phyloP scores from a whole-genome alignment of 2,888 invertebrate genomes.

The Caenorhabditis plicata region DNA sequence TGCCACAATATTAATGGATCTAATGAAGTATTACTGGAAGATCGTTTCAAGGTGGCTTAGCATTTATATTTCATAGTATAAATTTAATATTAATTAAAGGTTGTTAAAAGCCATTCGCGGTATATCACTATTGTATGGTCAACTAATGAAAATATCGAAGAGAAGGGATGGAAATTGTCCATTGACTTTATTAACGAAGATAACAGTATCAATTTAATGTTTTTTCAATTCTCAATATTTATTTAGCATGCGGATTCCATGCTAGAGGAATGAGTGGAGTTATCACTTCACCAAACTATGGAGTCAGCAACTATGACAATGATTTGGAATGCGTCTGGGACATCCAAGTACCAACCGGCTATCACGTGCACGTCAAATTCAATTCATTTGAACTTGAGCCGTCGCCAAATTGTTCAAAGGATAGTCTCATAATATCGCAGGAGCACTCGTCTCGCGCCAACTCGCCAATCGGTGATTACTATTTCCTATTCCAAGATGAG shows the following conservation, averaged over 20 bases:
- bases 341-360: conserved; percentile 53
- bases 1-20: conserved; percentile 16
- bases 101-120: conserved; percentile 9
- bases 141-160: conserved; percentile 34
- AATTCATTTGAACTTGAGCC: conserved; percentile 49
- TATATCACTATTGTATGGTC: conserved; percentile 44
- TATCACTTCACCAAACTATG: conserved; percentile 48
- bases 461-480: conserved; percentile 55
- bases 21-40: conserved; percentile 11
- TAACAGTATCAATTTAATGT: conserved; percentile 10
- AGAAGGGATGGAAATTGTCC: conserved; percentile 47
- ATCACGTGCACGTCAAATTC: conserved; percentile 47
- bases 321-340: conserved; percentile 62
- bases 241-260: conserved; percentile 52
- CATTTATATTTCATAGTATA: too few relatives aligned
- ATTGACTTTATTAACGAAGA: conserved; percentile 49
- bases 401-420: conserved; percentile 46
- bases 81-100: too few relatives aligned
- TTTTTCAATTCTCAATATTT: not conserved
- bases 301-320: conserved; percentile 39
- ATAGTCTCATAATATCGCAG: conserved; percentile 51
- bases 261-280: conserved; percentile 44
- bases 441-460: conserved; percentile 55
- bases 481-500: conserved; percentile 56
- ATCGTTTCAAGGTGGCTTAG: conserved; percentile 24